Percentiles rank a stretch among this genome's conserved stretches.
These are phyloP conservation scores for Agonopterix arenella DNA, from an alignment of 2,888 invertebrate species.

Conservation along the genomic window DNA sequence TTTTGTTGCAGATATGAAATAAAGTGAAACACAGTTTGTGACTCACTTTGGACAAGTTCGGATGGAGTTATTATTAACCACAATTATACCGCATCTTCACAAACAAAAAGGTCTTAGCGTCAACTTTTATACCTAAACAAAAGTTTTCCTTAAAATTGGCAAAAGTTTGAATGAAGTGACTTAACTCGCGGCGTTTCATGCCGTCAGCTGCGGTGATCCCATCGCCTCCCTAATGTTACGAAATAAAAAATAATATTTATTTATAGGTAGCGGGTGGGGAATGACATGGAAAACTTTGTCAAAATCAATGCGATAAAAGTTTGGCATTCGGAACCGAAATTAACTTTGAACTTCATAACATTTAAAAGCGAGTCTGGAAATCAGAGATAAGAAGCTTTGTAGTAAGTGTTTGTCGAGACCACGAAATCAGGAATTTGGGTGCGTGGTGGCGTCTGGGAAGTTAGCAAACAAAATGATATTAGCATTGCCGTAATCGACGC, in stretches of 20 bases:
- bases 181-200: slow-evolving; percentile 58
- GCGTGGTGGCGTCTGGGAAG: slow-evolving; percentile 39
- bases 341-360: slow-evolving; percentile 16
- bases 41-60: slow-evolving; percentile 11
- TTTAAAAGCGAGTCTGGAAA: slow-evolving; percentile 33
- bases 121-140: slow-evolving; percentile 58
- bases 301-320: slow-evolving; percentile 26
- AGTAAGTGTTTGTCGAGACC: slow-evolving; percentile 40
- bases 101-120: slow-evolving; percentile 52
- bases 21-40: too few species aligned
- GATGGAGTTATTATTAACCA: slow-evolving; percentile 41
- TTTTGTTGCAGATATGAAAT: too few species aligned
- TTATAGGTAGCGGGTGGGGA: slow-evolving; percentile 39
- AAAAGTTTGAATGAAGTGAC: slow-evolving; percentile 71
- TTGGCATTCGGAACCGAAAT: slow-evolving; percentile 6
- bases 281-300: slow-evolving; percentile 34
- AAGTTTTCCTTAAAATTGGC: slow-evolving; percentile 60
- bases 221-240: slow-evolving; percentile 58
- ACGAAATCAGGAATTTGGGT: slow-evolving; percentile 35
- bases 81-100: slow-evolving; percentile 45
- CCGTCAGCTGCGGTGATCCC: slow-evolving; percentile 69
- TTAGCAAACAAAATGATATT: slow-evolving; percentile 63
- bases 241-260: slow-evolving; percentile 63
- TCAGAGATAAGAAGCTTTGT: slow-evolving; percentile 38
- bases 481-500: slow-evolving; percentile 65